phyloP scores from a whole-genome alignment of 2,113 vertebrate species.

The Callopanchax toddi region DNA sequence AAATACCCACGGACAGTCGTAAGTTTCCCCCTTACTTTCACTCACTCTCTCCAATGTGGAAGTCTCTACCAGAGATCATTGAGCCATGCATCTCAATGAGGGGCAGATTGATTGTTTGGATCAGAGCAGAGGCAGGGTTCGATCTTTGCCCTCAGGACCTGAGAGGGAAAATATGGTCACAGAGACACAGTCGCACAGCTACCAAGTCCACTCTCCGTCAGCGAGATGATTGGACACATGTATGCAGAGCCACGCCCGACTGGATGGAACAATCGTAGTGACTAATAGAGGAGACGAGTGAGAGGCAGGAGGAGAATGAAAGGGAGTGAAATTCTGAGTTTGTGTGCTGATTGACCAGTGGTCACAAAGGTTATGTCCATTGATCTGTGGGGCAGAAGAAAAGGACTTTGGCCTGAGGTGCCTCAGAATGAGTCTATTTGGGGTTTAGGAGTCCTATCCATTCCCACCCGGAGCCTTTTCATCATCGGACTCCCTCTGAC shows the following conservation, averaged over 20 bases:
- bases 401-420: slow-evolving; percentile 69
- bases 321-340: slow-evolving; percentile 36
- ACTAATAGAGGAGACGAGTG: slow-evolving; percentile 67
- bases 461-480: slow-evolving; percentile 69
- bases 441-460: slow-evolving; percentile 66
- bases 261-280: slow-evolving; percentile 66
- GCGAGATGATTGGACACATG: slow-evolving; percentile 64
- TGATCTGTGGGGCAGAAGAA: slow-evolving; percentile 66
- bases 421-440: slow-evolving; percentile 77
- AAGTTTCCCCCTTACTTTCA: slow-evolving; percentile 50
- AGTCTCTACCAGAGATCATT: slow-evolving; percentile 72
- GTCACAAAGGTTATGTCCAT: slow-evolving; percentile 74
- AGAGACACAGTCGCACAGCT: slow-evolving; percentile 42
- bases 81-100: slow-evolving; percentile 79
- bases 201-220: slow-evolving; percentile 65
- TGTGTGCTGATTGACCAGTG: slow-evolving; percentile 72
- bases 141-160: slow-evolving; percentile 71
- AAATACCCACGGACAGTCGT: slow-evolving; percentile 57
- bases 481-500: slow-evolving; percentile 66
- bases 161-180: slow-evolving; percentile 58
- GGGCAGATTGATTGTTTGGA: slow-evolving; percentile 71
- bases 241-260: slow-evolving; percentile 66
- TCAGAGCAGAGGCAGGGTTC: slow-evolving; percentile 66
- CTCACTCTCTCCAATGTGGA: slow-evolving; percentile 53
- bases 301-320: slow-evolving; percentile 35